phyloP scores from a whole-genome alignment of 2,113 vertebrate genomes.

The Suncus etruscus region DNA sequence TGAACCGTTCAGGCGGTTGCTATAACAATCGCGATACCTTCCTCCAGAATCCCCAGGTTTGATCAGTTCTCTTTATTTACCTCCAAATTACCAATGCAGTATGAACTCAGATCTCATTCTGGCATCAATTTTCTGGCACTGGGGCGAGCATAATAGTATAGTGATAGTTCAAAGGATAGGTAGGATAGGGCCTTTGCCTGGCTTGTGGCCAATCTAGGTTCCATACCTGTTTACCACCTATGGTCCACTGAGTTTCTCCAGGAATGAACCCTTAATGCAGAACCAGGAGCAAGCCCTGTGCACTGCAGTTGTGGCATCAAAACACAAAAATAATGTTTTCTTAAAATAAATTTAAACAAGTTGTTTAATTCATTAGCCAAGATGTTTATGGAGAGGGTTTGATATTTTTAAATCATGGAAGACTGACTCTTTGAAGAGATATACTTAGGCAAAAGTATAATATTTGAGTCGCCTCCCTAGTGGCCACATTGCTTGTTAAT shows the following conservation, averaged over 20 bases:
- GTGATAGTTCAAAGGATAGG: too few relatives aligned
- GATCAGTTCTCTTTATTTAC: slow-evolving; percentile 40
- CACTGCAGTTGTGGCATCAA: too few relatives aligned
- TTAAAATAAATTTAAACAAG: too few relatives aligned
- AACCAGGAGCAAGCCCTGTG: too few relatives aligned
- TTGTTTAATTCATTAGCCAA: background rate
- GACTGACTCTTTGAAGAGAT: slow-evolving; percentile 26
- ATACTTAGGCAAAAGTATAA: slow-evolving; percentile 36
- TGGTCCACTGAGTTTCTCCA: too few relatives aligned
- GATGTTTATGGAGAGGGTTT: background rate
- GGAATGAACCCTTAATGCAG: too few relatives aligned
- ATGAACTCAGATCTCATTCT: slow-evolving; percentile 4
- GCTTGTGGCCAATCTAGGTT: too few relatives aligned
- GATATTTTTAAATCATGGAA: background rate
- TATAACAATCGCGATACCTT: slow-evolving; percentile 93
- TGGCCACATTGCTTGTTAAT: background rate
- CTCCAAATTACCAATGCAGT: slow-evolving; percentile 1
- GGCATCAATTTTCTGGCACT: too few relatives aligned
- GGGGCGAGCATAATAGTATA: too few relatives aligned
- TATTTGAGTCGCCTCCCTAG: slow-evolving; percentile 2
- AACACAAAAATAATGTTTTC: too few relatives aligned
- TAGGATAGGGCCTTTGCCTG: too few relatives aligned
- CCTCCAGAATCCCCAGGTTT: slow-evolving; percentile 98
- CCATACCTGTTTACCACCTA: too few relatives aligned
- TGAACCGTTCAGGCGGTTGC: slow-evolving; percentile 95